Conservation (phyloP, 1,140 invertebrate species). For the Drosophila rufa region DNA sequence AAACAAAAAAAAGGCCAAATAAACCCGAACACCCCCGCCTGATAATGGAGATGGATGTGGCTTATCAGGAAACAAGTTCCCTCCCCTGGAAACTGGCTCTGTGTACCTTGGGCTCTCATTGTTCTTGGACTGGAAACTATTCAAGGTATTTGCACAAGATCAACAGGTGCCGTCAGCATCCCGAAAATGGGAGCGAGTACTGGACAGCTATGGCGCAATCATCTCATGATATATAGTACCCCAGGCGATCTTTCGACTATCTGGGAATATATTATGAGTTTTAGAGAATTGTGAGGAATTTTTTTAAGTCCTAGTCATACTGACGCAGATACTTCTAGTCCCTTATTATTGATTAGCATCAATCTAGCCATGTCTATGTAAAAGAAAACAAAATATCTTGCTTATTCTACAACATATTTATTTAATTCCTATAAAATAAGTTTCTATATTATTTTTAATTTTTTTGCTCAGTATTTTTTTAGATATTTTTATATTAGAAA, state of each 20-base stretch:
- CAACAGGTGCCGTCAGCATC: slow-evolving; percentile 71
- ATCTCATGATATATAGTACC: background rate
- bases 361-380: too few species aligned
- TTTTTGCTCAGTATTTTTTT: too few species aligned
- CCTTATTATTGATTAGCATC: too few species aligned
- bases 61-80: slow-evolving; percentile 56
- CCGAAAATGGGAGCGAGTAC: slow-evolving; percentile 3
- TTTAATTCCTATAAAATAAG: too few species aligned
- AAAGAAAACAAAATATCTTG: too few species aligned
- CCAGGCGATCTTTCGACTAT: background rate
- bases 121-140: slow-evolving; percentile 59
- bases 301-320: too few species aligned
- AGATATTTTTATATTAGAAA: background rate
- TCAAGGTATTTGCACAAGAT: slow-evolving; percentile 71
- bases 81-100: background rate
- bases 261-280: background rate
- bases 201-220: slow-evolving; percentile 42
- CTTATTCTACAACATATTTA: too few species aligned
- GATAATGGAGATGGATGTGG: slow-evolving; percentile 51
- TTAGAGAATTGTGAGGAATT: too few species aligned
- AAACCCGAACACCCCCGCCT: slow-evolving; percentile 19
- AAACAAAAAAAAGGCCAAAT: slow-evolving; percentile 3
- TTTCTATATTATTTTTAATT: too few species aligned
- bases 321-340: too few species aligned
- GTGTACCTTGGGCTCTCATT: slow-evolving; percentile 63